These are phyloP conservation scores for Drosophila ogumai DNA, from an alignment of 1,140 invertebrate species.

Conservation along the genomic window DNA sequence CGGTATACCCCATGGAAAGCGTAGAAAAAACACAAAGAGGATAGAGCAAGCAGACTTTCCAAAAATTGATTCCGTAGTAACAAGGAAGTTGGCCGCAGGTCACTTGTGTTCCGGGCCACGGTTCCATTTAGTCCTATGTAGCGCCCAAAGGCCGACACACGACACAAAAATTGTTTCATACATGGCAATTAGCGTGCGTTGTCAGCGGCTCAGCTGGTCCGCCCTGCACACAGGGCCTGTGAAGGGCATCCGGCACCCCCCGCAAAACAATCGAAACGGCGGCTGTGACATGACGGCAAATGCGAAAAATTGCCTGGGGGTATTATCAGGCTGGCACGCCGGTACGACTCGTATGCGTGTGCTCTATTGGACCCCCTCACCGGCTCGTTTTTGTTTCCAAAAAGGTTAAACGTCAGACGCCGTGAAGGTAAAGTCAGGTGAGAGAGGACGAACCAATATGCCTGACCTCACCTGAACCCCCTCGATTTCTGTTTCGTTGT, in stretches of 20 bases:
- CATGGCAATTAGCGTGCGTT: conserved; percentile 71
- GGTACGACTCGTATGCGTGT: background rate
- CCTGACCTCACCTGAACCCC: conserved; percentile 32
- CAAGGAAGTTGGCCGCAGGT: conserved; percentile 42
- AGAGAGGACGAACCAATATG: conserved; percentile 30
- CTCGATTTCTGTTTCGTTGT: conserved; percentile 8
- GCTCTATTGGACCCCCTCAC: background rate
- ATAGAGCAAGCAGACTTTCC: conserved; percentile 12
- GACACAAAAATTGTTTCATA: conserved; percentile 57
- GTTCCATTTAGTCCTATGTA: conserved; percentile 43
- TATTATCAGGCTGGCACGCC: conserved; percentile 40
- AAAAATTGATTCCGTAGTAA: conserved; percentile 52
- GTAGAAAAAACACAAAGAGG: conserved; percentile 1
- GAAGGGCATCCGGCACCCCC: background rate
- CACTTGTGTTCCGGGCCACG: conserved; percentile 41
- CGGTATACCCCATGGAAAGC: background rate
- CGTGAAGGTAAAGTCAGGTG: conserved; percentile 53
- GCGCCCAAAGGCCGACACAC: conserved; percentile 45
- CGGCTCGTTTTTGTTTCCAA: conserved; percentile 7
- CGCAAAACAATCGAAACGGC: conserved; percentile 58
- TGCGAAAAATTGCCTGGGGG: conserved; percentile 71
- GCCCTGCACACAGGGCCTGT: background rate
- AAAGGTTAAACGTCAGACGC: conserved; percentile 54
- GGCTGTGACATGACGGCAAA: conserved; percentile 68
- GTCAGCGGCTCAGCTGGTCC: conserved; percentile 35